Percentiles rank a stretch among this genome's conserved stretches.
phyloP scores from a whole-genome alignment of 2,113 vertebrate genomes.

The Caloenas nicobarica region DNA sequence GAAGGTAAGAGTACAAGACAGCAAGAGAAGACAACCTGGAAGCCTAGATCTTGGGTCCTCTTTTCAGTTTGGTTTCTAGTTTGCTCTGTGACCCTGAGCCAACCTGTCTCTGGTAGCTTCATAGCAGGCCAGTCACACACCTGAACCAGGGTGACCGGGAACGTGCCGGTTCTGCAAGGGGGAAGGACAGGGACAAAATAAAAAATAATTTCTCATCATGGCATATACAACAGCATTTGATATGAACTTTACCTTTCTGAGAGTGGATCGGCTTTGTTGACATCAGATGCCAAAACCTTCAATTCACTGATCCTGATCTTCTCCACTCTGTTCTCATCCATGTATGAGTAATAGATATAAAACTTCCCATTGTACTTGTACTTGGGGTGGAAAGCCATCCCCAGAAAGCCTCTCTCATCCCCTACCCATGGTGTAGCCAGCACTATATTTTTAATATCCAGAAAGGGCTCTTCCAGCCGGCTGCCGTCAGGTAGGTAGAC shows the following conservation, averaged over 20 bases:
- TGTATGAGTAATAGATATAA: constrained; percentile 84
- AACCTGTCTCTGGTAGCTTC: background rate
- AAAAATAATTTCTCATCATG: background rate
- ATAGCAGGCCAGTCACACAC: background rate
- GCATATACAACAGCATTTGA: background rate
- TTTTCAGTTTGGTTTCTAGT: background rate
- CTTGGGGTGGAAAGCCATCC: constrained; percentile 84
- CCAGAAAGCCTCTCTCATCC: constrained; percentile 86
- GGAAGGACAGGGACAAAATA: background rate
- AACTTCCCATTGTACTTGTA: constrained; percentile 82
- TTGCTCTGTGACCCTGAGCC: background rate
- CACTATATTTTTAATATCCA: constrained; percentile 81
- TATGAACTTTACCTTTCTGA: constrained; percentile 79
- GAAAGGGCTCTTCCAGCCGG: constrained; percentile 80
- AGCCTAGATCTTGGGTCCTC: background rate
- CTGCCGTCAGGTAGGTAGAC: constrained; percentile 80
- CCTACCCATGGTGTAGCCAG: constrained; percentile 81
- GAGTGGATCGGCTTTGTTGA: constrained; percentile 79
- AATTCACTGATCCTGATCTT: constrained; percentile 85
- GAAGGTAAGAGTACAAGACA: background rate
- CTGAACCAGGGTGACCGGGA: background rate
- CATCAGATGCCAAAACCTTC: constrained; percentile 76
- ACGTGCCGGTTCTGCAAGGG: background rate
- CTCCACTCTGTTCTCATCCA: constrained; percentile 72
- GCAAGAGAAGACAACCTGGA: background rate